Evolutionary conservation across 2,797 vertebrate species (phyloP).

Genomic region (Aselliscus stoliczkanus): DNA sequence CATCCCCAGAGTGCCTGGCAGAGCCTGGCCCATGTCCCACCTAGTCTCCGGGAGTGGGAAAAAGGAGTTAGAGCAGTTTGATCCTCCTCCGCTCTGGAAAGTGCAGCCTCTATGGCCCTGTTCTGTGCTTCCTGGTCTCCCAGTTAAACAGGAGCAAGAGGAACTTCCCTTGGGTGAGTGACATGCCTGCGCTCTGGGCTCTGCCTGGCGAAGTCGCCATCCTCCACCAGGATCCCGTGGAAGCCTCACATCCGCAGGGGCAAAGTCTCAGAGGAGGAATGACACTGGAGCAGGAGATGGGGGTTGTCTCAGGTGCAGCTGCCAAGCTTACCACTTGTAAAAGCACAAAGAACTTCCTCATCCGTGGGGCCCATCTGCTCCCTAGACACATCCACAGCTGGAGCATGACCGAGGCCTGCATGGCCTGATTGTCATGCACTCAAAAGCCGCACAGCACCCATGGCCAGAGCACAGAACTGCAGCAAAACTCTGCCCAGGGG

Average conservation of each 20-base stretch:
- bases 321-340: not conserved
- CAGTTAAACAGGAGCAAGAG: not conserved
- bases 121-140: not conserved
- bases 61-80: not conserved
- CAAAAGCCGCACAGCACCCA: not conserved
- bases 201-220: not conserved
- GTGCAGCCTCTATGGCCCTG: not conserved
- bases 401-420: not conserved
- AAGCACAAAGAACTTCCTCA: slow-evolving; percentile 16
- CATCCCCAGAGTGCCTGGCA: not conserved
- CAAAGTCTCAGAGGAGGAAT: not conserved
- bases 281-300: not conserved
- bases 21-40: not conserved
- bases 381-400: not conserved
- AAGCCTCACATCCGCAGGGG: not conserved
- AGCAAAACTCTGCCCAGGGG: not conserved
- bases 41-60: not conserved
- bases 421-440: not conserved
- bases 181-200: not conserved
- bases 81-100: not conserved
- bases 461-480: not conserved
- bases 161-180: not conserved
- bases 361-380: not conserved
- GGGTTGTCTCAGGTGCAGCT: not conserved
- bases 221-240: not conserved